Evolutionary conservation across 2,113 vertebrate species (phyloP).

Genomic region (Ctenomys sociabilis): DNA sequence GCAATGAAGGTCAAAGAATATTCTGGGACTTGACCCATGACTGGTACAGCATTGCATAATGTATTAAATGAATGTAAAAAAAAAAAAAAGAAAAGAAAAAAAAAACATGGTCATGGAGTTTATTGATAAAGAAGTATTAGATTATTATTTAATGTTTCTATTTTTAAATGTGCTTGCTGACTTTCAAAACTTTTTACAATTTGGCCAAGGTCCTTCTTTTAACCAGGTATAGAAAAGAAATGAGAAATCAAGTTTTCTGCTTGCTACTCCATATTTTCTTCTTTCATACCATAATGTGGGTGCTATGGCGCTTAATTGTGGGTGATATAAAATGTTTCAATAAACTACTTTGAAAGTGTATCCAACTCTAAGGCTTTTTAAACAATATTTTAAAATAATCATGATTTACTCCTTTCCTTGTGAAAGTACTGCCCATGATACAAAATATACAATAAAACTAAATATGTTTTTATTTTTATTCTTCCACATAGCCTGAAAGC

Average conservation of each 20-base stretch:
- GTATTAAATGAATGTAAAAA: neutral
- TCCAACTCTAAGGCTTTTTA: neutral
- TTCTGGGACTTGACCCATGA: no score
- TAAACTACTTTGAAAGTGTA: neutral
- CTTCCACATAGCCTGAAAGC: neutral
- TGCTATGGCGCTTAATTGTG: neutral
- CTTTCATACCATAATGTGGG: neutral
- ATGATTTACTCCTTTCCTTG: neutral
- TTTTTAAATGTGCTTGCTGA: neutral
- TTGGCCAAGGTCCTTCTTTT: neutral
- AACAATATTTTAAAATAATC: neutral
- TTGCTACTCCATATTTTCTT: neutral
- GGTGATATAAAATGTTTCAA: slow-evolving; percentile 7
- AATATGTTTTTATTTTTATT: neutral
- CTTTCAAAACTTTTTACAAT: neutral
- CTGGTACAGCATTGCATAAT: fast-evolving
- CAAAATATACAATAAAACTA: neutral
- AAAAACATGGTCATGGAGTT: neutral
- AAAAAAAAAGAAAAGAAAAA: neutral
- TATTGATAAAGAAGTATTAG: neutral
- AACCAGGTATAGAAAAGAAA: neutral
- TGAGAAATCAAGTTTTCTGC: neutral
- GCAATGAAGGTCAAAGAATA: fast-evolving
- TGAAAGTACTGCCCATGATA: neutral
- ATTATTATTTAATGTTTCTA: neutral